Percentiles rank a stretch among this genome's conserved stretches.
These are phyloP conservation scores for Dipodomys merriami DNA, from an alignment of 2,113 vertebrate genomes.

Conservation along the genomic window DNA sequence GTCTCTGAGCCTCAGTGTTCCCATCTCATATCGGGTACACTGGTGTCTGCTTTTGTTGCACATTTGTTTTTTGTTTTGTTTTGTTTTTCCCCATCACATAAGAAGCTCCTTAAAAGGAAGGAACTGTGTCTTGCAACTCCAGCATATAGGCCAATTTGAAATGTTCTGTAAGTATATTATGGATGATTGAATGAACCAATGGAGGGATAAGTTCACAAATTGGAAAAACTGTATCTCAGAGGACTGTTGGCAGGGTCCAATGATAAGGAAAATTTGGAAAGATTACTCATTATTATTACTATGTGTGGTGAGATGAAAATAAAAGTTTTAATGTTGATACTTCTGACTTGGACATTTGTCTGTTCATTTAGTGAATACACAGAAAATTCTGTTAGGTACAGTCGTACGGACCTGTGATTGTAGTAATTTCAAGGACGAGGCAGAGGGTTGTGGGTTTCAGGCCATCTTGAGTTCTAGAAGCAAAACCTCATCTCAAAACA, in stretches of 20 bases:
- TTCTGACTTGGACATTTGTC: not conserved
- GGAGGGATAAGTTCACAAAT: not conserved
- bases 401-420: no score
- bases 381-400: not conserved
- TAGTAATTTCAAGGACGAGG: not conserved
- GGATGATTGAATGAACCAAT: not conserved
- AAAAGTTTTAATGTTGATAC: not conserved
- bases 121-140: not conserved
- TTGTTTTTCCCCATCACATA: not conserved
- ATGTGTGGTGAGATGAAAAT: not conserved
- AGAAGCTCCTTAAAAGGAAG: not conserved
- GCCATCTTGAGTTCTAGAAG: no score
- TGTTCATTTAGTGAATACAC: not conserved
- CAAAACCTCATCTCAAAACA: no score
- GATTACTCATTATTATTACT: not conserved
- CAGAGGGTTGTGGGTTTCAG: no score
- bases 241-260: not conserved
- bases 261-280: constrained; percentile 23
- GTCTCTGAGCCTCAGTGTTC: not conserved
- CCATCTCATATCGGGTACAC: not conserved
- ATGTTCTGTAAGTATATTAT: not conserved
- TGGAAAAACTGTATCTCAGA: constrained; percentile 7
- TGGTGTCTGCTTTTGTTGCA: not conserved
- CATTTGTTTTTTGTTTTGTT: not conserved
- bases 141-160: not conserved